phyloP scores from a whole-genome alignment of 1,140 invertebrate genomes.

The Drosophila pseudoobscura region DNA sequence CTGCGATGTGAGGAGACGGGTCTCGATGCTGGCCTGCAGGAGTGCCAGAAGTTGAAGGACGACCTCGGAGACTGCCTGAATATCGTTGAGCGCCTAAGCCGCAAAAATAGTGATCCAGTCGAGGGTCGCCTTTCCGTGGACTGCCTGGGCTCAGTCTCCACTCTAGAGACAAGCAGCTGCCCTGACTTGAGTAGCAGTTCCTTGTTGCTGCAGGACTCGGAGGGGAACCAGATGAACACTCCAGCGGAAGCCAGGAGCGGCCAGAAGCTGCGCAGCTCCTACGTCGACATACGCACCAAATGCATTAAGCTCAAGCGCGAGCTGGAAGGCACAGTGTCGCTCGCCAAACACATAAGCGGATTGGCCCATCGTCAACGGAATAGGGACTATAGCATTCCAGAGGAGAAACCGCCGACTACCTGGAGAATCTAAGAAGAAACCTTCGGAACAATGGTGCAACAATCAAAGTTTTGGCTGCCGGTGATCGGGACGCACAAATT shows the following conservation, averaged over 20 bases:
- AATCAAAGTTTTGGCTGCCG: slow-evolving; percentile 22
- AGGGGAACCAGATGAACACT: background rate
- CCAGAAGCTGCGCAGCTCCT: slow-evolving; percentile 48
- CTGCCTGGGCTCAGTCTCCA: too few species aligned
- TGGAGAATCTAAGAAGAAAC: background rate
- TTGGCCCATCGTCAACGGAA: slow-evolving; percentile 32
- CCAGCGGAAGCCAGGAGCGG: slow-evolving; percentile 15
- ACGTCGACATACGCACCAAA: slow-evolving; percentile 49
- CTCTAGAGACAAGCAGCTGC: too few species aligned
- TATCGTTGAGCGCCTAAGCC: slow-evolving; percentile 38
- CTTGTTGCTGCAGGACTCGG: slow-evolving; percentile 11
- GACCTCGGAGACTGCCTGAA: slow-evolving; percentile 41
- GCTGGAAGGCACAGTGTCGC: slow-evolving; percentile 22
- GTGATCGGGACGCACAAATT: slow-evolving; percentile 3
- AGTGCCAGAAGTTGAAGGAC: slow-evolving; percentile 25
- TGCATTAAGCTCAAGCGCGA: slow-evolving; percentile 54
- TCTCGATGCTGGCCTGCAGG: slow-evolving; percentile 48
- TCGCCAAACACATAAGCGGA: slow-evolving; percentile 35
- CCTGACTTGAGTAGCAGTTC: background rate
- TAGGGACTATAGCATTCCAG: slow-evolving; percentile 31
- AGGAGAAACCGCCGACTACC: background rate
- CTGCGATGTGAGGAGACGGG: slow-evolving; percentile 35
- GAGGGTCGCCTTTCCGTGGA: too few species aligned
- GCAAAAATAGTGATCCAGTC: slow-evolving; percentile 43
- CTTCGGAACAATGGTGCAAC: too few species aligned